Base-by-base conservation (phyloP, 1,140 invertebrate genomes). In the Euura lappo region DNA sequence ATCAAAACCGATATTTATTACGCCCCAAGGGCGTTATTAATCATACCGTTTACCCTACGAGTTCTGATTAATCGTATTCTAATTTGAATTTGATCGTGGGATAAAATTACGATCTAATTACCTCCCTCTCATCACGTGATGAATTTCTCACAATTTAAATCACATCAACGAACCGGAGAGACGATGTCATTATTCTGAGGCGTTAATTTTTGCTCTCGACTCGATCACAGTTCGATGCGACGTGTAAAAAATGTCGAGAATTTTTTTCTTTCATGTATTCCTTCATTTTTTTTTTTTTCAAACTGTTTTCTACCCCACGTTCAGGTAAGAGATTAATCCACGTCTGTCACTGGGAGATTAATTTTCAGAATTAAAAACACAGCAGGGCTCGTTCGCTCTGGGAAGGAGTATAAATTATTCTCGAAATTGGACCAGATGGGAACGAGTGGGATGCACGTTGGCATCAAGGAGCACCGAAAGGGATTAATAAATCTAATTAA, bases 341-440 rank as follows among this genome's bases (percentile, higher is more conserved):
- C 5, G 45, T 13, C 45, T 42, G 69, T 44, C 69, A 45, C 8
- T 4, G 69, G 5, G 74, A 76, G 77, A 82, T 82, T 81, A 81
- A 81, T 81, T 80, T 78, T 6, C 68, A 71, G 75, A 81, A 82
- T 82, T 81, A 81, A 79, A 74, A 74, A 72, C 80, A 11, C 81
- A 74, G 79, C 76, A 73, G 80, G 81, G 47, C 6, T 67, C 74
- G 70, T 72, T 67, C 74, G 28, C 71, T 45, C 42, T 72, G 74
- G 76, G 78, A 70, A 64, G 72, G 11, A 45, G 72, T 75, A 80
- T 82, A 81, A 82, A 82, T 81, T 81, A 82, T 79, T 74, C 43
- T 73, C 74, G 45, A 80, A 81, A 80, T 82, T 80, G 74, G 76
- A 76, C 74, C 79, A 75, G 74, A 78, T 77, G 71, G 68, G 71